These are phyloP conservation scores for human (Homo sapiens) DNA, from an alignment of 2,113 vertebrate genomes.

Conservation along the genomic window DNA sequence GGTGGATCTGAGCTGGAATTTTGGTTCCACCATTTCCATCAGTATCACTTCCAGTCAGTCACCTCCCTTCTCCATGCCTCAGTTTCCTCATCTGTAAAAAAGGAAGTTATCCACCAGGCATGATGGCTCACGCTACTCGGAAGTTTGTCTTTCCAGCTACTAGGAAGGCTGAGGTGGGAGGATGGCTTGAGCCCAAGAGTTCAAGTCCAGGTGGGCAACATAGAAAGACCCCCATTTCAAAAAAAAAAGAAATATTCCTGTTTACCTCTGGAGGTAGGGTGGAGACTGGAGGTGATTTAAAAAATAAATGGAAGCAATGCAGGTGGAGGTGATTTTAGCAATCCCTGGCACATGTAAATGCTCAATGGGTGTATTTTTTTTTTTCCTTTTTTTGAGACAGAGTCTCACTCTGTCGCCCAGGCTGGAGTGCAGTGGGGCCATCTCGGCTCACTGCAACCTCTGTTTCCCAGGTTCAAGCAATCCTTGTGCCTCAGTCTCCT, in stretches of 20 bases:
- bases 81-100: not conserved
- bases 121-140: not conserved
- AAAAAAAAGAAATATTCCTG: not conserved
- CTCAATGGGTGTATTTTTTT: rapidly evolving
- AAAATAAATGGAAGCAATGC: not conserved
- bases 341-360: rapidly evolving
- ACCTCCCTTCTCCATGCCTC: rapidly evolving
- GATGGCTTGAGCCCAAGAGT: not conserved
- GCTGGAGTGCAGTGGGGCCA: too few relatives aligned
- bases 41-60: not conserved
- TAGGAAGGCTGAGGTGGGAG: not conserved
- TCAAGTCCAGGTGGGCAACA: not conserved
- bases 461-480: too few relatives aligned
- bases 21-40: not conserved
- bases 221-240: not conserved
- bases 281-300: not conserved
- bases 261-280: not conserved
- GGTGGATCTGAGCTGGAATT: not conserved
- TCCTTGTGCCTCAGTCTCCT: too few relatives aligned
- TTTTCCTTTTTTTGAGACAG: not conserved
- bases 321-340: not conserved
- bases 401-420: too few relatives aligned
- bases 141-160: not conserved
- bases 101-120: not conserved
- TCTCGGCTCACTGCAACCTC: too few relatives aligned